phyloP scores from a whole-genome alignment of 2,888 invertebrate species.

The Platerodrilus igneus region DNA sequence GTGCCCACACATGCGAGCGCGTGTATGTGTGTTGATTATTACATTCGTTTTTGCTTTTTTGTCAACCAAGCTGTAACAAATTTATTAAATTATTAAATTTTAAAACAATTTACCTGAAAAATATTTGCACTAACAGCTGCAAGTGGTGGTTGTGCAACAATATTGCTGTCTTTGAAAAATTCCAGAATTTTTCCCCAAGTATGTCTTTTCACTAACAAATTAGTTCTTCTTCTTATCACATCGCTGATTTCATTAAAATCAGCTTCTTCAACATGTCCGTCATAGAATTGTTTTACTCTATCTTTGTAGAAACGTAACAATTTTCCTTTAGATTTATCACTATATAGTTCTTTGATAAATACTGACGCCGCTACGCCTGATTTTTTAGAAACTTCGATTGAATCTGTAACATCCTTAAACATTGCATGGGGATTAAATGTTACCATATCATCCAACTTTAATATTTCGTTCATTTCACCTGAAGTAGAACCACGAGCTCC shows the following conservation, averaged over 20 bases:
- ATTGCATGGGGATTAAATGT: constrained; percentile 87
- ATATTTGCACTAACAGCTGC: constrained; percentile 79
- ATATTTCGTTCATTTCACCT: constrained; percentile 83
- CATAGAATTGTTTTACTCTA: constrained; percentile 80
- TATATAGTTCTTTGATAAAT: constrained; percentile 77
- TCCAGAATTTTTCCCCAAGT: constrained; percentile 73
- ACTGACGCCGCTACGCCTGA: constrained; percentile 75
- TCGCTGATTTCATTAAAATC: constrained; percentile 79
- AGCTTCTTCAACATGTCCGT: constrained; percentile 80
- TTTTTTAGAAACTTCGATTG: constrained; percentile 62
- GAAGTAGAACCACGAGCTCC: constrained; percentile 84
- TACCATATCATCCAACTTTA: constrained; percentile 80
- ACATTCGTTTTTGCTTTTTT: too few relatives aligned
- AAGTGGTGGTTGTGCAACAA: constrained; percentile 69
- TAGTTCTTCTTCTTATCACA: constrained; percentile 74
- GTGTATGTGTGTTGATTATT: too few relatives aligned
- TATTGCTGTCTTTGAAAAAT: constrained; percentile 67
- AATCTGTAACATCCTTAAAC: constrained; percentile 80
- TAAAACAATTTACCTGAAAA: constrained; percentile 57
- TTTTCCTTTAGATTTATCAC: constrained; percentile 74
- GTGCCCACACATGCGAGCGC: too few relatives aligned
- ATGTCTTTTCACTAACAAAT: constrained; percentile 72
- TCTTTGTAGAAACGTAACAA: constrained; percentile 83
- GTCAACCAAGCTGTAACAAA: too few relatives aligned
- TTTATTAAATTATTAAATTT: constrained; percentile 1